Evolutionary conservation across 2,113 vertebrate species (phyloP).

Genomic region (Centropristis striata): DNA sequence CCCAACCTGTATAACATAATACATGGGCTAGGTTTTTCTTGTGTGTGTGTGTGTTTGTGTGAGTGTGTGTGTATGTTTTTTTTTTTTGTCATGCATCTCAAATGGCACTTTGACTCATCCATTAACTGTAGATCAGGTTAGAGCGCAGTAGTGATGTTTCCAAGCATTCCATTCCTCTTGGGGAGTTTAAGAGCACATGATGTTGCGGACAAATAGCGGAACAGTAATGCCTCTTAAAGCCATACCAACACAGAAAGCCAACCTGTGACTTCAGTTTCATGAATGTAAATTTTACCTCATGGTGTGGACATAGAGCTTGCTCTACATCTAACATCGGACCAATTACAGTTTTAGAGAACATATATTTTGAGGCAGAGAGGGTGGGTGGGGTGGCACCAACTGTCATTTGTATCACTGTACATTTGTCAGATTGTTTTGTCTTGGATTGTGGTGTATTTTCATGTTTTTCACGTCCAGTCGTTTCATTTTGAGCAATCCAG

Average conservation of each 20-base stretch:
- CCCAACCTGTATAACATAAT: slow-evolving; percentile 47
- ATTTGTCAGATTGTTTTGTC: slow-evolving; percentile 53
- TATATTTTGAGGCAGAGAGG: slow-evolving; percentile 57
- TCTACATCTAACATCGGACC: slow-evolving; percentile 83
- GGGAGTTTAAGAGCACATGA: slow-evolving; percentile 76
- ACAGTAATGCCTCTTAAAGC: slow-evolving; percentile 77
- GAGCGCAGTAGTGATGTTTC: slow-evolving; percentile 71
- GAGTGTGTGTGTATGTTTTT: not conserved
- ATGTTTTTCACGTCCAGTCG: slow-evolving; percentile 37
- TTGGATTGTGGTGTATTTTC: slow-evolving; percentile 54
- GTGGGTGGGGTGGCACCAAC: slow-evolving; percentile 40
- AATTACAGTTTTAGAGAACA: slow-evolving; percentile 76
- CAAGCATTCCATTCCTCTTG: slow-evolving; percentile 79
- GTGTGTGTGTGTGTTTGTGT: not conserved
- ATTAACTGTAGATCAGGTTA: slow-evolving; percentile 76
- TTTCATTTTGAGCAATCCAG: slow-evolving; percentile 51
- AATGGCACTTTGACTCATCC: slow-evolving; percentile 76
- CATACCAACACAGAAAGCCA: slow-evolving; percentile 81
- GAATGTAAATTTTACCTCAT: slow-evolving; percentile 85
- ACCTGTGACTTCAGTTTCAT: slow-evolving; percentile 81
- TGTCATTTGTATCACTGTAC: slow-evolving; percentile 60
- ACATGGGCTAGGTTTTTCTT: slow-evolving; percentile 31
- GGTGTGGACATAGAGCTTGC: slow-evolving; percentile 76
- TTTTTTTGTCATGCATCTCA: slow-evolving; percentile 70
- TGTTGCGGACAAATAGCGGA: slow-evolving; percentile 56